A percentile compares a stretch with the other conserved stretches of the same genome.
Evolutionary conservation across 1,140 invertebrate species (phyloP).

Genomic region (Cherax quadricarinatus): DNA sequence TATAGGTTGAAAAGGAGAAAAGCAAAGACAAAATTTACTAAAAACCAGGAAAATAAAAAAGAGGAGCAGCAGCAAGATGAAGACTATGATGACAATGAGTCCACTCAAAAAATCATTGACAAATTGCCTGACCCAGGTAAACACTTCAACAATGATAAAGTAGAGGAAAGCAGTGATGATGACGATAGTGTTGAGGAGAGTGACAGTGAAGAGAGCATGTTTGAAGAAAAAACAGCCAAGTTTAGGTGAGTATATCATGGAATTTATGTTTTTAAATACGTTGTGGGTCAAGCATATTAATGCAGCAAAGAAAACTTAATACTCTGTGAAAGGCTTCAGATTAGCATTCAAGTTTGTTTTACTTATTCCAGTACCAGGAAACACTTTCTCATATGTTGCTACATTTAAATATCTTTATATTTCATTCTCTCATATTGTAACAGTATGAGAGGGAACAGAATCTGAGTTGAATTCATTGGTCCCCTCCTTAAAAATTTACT

Average conservation of each 20-base stretch:
- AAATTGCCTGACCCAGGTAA: constrained; percentile 91
- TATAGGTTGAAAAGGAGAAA: constrained; percentile 10
- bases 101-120: constrained; percentile 82
- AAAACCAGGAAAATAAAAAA: neutral
- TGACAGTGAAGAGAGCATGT: neutral
- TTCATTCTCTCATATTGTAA: too few species aligned
- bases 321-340: too few species aligned
- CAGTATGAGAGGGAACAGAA: too few species aligned
- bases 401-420: too few species aligned
- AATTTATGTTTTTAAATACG: too few species aligned
- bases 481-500: too few species aligned
- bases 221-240: neutral
- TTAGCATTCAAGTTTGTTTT: too few species aligned
- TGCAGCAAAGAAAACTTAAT: too few species aligned
- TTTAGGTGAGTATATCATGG: neutral
- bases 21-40: neutral
- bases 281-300: too few species aligned
- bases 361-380: too few species aligned
- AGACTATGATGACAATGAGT: constrained; percentile 76
- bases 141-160: constrained; percentile 74
- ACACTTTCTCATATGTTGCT: too few species aligned
- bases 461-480: too few species aligned
- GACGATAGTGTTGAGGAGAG: neutral
- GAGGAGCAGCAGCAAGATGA: constrained; percentile 75
- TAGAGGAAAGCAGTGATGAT: neutral